Evolutionary conservation across 2,797 vertebrate species (phyloP), one percentile per base, ranked within the genome.

Genomic region (Phaenicophaeus curvirostris): DNA sequence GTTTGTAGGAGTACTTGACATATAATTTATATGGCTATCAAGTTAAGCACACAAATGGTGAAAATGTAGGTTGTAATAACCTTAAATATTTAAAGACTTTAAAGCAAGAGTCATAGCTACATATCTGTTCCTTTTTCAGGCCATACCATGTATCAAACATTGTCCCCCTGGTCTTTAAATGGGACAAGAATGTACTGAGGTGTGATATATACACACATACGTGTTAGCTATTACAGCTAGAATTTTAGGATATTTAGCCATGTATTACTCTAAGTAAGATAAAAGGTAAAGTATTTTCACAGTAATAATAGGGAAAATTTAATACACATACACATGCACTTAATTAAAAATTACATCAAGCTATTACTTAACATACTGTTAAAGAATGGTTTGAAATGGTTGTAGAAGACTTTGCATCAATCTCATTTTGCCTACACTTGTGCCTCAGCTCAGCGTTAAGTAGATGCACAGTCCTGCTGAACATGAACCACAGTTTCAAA

Each of bases 41-140:
- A 87, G 63, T 93, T 96, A 96, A 97, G 90, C 68, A 95, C 66
- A 93, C 82, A 97, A 94, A 96, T 90, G 68, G 72, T 73, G 92
- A 92, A 96, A 94, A 82, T 42, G 61, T 83, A 85, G 15, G 31
- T 78, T 97, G 79, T 57, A 93, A 95, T 74, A 96, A 91, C 65
- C 62, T 77, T 94, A 95, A 95, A 95, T 96, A 97, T 93, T 94
- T 97, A 93, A 97, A 96, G 71, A 62, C 69, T 97, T 96, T 94
- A 94, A 83, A 80, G 91, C 24, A 92, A 63, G 77, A 92, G 69
- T 84, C 53, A 58, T 41, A 82, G 74, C 95, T 95, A 85, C 51
- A 57, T 93, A 81, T 76, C 39, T 93, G 68, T 85, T 96, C 63
- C 44, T 87, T 89, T 48, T 92, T 53, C 66, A 91, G 39, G 57